Evolutionary conservation across 1,140 invertebrate species (phyloP).

Genomic region (Bombus picipes): DNA sequence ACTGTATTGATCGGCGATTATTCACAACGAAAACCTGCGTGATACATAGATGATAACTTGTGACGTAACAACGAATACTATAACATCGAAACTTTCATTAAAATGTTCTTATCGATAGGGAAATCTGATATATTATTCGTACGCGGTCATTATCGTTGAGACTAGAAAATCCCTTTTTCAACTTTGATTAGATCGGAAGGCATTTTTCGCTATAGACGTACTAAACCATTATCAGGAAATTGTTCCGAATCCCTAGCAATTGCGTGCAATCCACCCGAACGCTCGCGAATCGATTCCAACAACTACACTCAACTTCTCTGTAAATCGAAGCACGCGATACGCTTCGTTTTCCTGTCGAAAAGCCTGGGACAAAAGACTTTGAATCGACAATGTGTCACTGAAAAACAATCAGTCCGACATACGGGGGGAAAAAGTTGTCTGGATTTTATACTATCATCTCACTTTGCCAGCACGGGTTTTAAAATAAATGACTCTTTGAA

Average conservation of each 20-base stretch:
- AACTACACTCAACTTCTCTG: conserved; percentile 5
- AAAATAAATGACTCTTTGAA: neutral
- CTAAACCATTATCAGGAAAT: conserved; percentile 23
- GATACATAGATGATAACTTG: conserved; percentile 6
- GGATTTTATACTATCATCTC: neutral
- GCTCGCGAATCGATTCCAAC: conserved; percentile 23
- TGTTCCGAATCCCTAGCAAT: conserved; percentile 14
- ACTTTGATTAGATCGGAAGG: neutral
- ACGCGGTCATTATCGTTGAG: too few relatives aligned
- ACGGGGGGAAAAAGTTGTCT: neutral
- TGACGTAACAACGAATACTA: neutral
- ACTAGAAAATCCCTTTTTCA: neutral
- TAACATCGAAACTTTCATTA: neutral
- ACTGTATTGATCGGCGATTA: neutral
- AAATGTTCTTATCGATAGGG: neutral
- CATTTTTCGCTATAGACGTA: conserved; percentile 12
- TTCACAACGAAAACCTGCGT: neutral
- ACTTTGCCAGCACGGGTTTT: neutral
- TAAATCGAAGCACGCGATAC: conserved; percentile 33
- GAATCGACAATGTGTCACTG: conserved; percentile 37
- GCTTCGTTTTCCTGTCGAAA: conserved; percentile 39
- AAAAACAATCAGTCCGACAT: conserved; percentile 25
- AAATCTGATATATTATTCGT: too few relatives aligned
- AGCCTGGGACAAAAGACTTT: conserved; percentile 30
- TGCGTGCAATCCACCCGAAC: conserved; percentile 10